Evolutionary conservation across 2,113 vertebrate species (phyloP).

Genomic region (Gadus macrocephalus): DNA sequence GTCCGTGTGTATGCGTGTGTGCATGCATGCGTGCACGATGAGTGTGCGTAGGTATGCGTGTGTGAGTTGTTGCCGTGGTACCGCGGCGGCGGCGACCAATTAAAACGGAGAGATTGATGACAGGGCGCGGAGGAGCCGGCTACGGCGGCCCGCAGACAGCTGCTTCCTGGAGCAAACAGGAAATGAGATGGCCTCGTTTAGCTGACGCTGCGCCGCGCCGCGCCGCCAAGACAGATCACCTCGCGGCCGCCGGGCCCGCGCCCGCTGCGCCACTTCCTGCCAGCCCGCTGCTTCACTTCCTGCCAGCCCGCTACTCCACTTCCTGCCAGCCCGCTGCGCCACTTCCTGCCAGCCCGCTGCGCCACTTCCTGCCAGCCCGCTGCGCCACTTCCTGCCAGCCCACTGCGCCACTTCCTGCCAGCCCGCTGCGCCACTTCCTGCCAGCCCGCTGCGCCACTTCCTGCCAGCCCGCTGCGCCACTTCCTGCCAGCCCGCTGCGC

Average conservation of each 20-base stretch:
- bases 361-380: background rate
- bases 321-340: too few species aligned
- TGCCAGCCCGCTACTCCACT: too few species aligned
- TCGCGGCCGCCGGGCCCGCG: background rate
- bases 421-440: background rate
- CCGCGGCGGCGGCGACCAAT: slow-evolving; percentile 61
- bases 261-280: slow-evolving; percentile 26
- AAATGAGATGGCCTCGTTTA: slow-evolving; percentile 75
- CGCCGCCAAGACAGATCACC: slow-evolving; percentile 69
- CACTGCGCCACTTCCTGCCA: slow-evolving; percentile 21
- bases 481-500: too few species aligned
- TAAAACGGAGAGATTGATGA: slow-evolving; percentile 75
- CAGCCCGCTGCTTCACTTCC: background rate
- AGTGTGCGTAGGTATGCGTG: background rate
- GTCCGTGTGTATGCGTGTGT: slow-evolving; percentile 23
- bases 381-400: slow-evolving; percentile 27
- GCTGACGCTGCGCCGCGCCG: slow-evolving; percentile 62
- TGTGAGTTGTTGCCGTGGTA: slow-evolving; percentile 35
- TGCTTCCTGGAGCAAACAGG: slow-evolving; percentile 75
- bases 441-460: too few species aligned
- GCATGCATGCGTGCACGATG: slow-evolving; percentile 6
- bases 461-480: too few species aligned
- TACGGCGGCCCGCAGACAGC: slow-evolving; percentile 55
- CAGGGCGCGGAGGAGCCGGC: slow-evolving; percentile 46
- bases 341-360: too few species aligned